Evolutionary conservation across 2,888 invertebrate species (phyloP), one percentile per base, ranked within the genome.

Genomic region (Ormyrus pomaceus): DNA sequence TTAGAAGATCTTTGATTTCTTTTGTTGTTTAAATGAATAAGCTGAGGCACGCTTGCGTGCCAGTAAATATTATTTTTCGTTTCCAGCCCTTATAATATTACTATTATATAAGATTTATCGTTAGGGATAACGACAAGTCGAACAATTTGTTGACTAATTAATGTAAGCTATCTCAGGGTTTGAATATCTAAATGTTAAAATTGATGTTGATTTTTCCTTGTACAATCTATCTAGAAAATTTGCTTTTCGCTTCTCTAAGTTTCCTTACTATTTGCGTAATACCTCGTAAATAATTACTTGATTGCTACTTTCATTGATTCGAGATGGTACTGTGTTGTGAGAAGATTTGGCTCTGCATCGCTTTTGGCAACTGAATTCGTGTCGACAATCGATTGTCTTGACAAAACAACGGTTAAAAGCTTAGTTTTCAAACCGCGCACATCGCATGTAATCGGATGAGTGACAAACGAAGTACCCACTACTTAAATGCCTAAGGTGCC

Each of bases 121-220:
- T 77, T 77, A 55, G n/a, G 46, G 4, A 53, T 13, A 62, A 72
- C n/a, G 11, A 56, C 3, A 58, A 56, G 55, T 80, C 66, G n/a
- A 71, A 68, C 61, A 8, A 62, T 76, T 61, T 66, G 66, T 80
- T 72, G 66, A 80, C 46, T 71, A 71, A 66, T 66, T 50, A 61
- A 45, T 72, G 71, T 75, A 59, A 74, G 13, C 46, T 79, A 79
- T 69, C 73, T 79, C 79, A 79, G 69, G 79, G 53, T 79, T 69
- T 79, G 58, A 79, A 79, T 69, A 79, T 79, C 74, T 71, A 75
- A 62, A 64, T 79, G 75, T 79, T 75, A 71, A 75, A 50, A 75
- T 79, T 66, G 75, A 75, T 71, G 75, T 74, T 69, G 58, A n/a
- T 75, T 66, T 34, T 34, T 66, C 13, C 11, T 51, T 34, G 34